Conservation (phyloP, 2,888 invertebrate genomes). For the Agriopis marginaria region DNA sequence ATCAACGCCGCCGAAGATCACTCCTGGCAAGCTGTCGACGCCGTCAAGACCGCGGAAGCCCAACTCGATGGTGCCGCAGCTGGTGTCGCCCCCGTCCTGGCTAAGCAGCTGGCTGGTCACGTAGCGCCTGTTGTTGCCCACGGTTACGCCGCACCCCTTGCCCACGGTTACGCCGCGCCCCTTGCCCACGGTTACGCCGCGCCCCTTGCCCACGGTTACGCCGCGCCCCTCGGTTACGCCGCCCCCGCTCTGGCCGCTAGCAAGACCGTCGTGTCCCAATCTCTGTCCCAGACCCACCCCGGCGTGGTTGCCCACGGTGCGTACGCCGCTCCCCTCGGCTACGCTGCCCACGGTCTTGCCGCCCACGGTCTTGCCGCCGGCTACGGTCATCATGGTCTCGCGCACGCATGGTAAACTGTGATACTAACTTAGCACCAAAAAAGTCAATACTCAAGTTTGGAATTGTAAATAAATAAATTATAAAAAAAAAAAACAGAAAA, state of each 20-base stretch:
- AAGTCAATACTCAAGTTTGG: constrained; percentile 79
- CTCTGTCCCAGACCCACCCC: constrained; percentile 76
- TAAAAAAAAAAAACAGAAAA: constrained; percentile 72
- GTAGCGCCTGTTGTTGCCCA: constrained; percentile 51
- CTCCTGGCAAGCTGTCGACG: constrained; percentile 80
- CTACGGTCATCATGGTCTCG: constrained; percentile 56
- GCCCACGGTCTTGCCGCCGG: constrained; percentile 51
- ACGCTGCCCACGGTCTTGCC: constrained; percentile 55
- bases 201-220: constrained; percentile 46
- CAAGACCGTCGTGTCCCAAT: constrained; percentile 69
- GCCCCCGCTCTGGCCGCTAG: constrained; percentile 60
- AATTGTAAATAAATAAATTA: constrained; percentile 78
- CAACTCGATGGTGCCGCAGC: constrained; percentile 80
- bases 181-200: constrained; percentile 50
- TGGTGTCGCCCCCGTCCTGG: constrained; percentile 76
- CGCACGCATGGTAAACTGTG: constrained; percentile 82
- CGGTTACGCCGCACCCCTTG: constrained; percentile 41
- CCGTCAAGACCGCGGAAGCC: constrained; percentile 78
- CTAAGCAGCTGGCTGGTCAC: constrained; percentile 78
- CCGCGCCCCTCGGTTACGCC: constrained; percentile 48
- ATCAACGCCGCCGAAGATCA: constrained; percentile 82
- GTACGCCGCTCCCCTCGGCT: constrained; percentile 49
- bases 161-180: constrained; percentile 47
- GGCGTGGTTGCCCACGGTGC: constrained; percentile 64
- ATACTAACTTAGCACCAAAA: constrained; percentile 76